These are phyloP conservation scores for Achroia grisella DNA, from an alignment of 1,140 invertebrate genomes.

Conservation along the genomic window DNA sequence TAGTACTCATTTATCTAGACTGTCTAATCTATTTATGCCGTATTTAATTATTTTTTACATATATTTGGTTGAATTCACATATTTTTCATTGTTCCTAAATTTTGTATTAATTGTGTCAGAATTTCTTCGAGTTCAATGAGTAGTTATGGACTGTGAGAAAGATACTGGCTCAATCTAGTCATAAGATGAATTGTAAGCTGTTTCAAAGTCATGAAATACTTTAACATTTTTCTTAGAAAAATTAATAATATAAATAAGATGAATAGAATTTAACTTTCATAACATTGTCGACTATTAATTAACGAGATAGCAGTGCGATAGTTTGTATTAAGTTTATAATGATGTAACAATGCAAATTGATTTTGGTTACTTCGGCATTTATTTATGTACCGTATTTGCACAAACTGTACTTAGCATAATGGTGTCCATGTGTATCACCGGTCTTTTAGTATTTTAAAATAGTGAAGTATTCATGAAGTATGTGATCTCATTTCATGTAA, in stretches of 20 bases:
- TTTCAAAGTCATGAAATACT: slow-evolving; percentile 50
- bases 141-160: slow-evolving; percentile 45
- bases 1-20: slow-evolving; percentile 31
- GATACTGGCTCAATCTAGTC: slow-evolving; percentile 72
- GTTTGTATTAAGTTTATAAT: slow-evolving; percentile 39
- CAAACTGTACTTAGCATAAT: slow-evolving; percentile 67
- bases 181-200: slow-evolving; percentile 68
- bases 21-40: slow-evolving; percentile 22
- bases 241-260: slow-evolving; percentile 50
- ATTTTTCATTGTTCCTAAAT: slow-evolving; percentile 59
- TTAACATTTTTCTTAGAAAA: slow-evolving; percentile 51
- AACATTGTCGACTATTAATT: slow-evolving; percentile 39
- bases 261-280: slow-evolving; percentile 40
- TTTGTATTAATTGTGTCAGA: slow-evolving; percentile 64
- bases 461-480: slow-evolving; percentile 40
- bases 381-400: slow-evolving; percentile 54
- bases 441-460: slow-evolving; percentile 33
- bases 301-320: slow-evolving; percentile 41
- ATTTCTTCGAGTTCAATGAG: slow-evolving; percentile 46
- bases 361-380: slow-evolving; percentile 55
- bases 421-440: slow-evolving; percentile 29
- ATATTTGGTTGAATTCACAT: slow-evolving; percentile 30
- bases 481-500: slow-evolving; percentile 61
- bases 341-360: slow-evolving; percentile 36
- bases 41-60: slow-evolving; percentile 15